Percentiles rank a stretch among this genome's conserved stretches.
Conservation (phyloP, 2,113 vertebrate species). For the Leptobrachium leishanense region DNA sequence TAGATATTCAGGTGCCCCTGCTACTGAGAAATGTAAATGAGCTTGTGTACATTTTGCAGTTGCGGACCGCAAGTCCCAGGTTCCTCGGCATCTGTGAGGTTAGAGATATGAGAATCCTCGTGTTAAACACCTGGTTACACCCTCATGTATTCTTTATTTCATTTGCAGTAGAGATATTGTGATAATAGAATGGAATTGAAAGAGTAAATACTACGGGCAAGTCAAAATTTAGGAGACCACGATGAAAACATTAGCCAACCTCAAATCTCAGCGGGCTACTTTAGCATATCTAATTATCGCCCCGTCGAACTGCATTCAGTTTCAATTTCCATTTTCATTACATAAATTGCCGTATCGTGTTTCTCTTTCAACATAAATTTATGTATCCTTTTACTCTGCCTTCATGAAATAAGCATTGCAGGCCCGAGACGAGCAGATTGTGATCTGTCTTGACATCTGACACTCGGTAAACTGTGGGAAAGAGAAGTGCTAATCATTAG, state of each 20-base stretch:
- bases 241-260: slow-evolving; percentile 23
- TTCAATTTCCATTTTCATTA: slow-evolving; percentile 47
- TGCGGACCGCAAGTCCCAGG: too few species aligned
- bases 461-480: slow-evolving; percentile 62
- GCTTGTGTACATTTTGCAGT: too few species aligned
- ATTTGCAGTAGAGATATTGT: not conserved
- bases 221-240: slow-evolving; percentile 1
- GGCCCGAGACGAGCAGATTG: slow-evolving; percentile 41
- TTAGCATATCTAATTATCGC: slow-evolving; percentile 42
- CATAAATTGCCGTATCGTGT: slow-evolving; percentile 44
- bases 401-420: slow-evolving; percentile 57
- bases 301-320: slow-evolving; percentile 26
- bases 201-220: not conserved
- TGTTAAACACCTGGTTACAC: too few species aligned
- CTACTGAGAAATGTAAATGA: too few species aligned
- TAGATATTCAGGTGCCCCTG: too few species aligned
- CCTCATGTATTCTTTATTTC: too few species aligned
- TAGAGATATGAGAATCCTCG: too few species aligned
- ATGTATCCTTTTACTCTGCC: slow-evolving; percentile 54
- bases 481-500: slow-evolving; percentile 74
- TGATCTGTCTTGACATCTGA: slow-evolving; percentile 67
- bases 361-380: slow-evolving; percentile 50
- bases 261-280: slow-evolving; percentile 32
- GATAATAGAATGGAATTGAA: not conserved
- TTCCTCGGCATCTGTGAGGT: too few species aligned